Evolutionary conservation across 2,888 invertebrate genomes (phyloP).

Genomic region (Brachylomia viminalis): DNA sequence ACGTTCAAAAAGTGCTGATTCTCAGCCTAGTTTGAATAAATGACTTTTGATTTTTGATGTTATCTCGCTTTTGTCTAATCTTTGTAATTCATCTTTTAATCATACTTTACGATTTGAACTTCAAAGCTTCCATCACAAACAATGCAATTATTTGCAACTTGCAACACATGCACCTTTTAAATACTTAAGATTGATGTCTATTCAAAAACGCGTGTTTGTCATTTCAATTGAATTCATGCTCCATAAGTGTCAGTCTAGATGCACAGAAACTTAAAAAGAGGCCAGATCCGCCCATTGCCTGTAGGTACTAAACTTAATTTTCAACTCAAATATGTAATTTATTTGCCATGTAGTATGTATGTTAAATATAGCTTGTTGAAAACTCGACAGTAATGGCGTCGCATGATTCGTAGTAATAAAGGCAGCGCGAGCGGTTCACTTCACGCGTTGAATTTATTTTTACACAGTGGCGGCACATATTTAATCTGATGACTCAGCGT

Average conservation of each 20-base stretch:
- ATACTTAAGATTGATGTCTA: too few relatives aligned
- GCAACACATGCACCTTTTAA: too few relatives aligned
- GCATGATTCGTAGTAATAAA: conserved; percentile 73
- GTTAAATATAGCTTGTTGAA: conserved; percentile 64
- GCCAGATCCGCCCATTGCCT: conserved; percentile 9
- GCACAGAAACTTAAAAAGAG: not conserved
- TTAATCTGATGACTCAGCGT: conserved; percentile 71
- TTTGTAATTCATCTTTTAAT: not conserved
- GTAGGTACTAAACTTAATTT: conserved; percentile 1
- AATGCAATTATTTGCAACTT: too few relatives aligned
- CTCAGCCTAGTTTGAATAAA: too few relatives aligned
- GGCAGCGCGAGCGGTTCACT: conserved; percentile 51
- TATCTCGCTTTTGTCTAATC: not conserved
- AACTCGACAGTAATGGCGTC: conserved; percentile 66
- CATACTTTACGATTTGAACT: too few relatives aligned
- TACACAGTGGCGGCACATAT: conserved; percentile 64
- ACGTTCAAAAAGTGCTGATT: too few relatives aligned
- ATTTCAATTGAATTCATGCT: not conserved
- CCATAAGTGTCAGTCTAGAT: not conserved
- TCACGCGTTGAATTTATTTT: conserved; percentile 59
- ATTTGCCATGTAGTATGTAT: conserved; percentile 40
- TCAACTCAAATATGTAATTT: conserved; percentile 46
- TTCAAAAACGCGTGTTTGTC: not conserved
- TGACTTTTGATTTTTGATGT: too few relatives aligned
- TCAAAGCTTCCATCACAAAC: too few relatives aligned